Percentiles rank a stretch among this genome's conserved stretches.
These are phyloP conservation scores for Prorops nasuta DNA, from an alignment of 1,140 invertebrate genomes.

Conservation along the genomic window DNA sequence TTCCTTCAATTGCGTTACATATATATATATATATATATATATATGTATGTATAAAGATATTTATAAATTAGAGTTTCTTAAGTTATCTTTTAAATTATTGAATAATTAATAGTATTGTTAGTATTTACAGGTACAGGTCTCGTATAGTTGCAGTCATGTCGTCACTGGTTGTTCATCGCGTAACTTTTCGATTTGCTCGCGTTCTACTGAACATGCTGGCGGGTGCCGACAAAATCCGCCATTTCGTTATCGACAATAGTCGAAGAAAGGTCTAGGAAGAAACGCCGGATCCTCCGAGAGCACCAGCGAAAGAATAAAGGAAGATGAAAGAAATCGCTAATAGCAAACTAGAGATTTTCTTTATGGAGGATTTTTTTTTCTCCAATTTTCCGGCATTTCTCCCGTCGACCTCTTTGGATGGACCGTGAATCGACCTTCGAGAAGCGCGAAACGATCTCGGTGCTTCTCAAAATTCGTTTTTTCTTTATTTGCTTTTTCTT, in stretches of 20 bases:
- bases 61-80: constrained; percentile 47
- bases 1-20: too few species aligned
- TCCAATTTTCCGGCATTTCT: too few species aligned
- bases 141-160: constrained; percentile 59
- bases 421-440: constrained; percentile 25
- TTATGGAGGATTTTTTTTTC: too few species aligned
- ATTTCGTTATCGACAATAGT: constrained; percentile 25
- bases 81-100: constrained; percentile 49
- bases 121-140: constrained; percentile 59
- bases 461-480: too few species aligned
- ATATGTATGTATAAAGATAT: constrained; percentile 31
- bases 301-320: too few species aligned
- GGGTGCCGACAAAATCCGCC: constrained; percentile 54
- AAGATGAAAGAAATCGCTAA: too few species aligned
- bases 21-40: constrained; percentile 17
- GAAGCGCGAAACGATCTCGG: constrained; percentile 19
- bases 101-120: constrained; percentile 54
- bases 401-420: too few species aligned
- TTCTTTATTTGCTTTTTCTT: not conserved
- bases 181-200: constrained; percentile 14
- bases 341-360: too few species aligned
- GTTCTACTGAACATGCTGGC: constrained; percentile 29
- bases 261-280: too few species aligned
- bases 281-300: too few species aligned
- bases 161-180: constrained; percentile 45